phyloP scores from a whole-genome alignment of 2,797 vertebrate genomes.

The Squalus acanthias region DNA sequence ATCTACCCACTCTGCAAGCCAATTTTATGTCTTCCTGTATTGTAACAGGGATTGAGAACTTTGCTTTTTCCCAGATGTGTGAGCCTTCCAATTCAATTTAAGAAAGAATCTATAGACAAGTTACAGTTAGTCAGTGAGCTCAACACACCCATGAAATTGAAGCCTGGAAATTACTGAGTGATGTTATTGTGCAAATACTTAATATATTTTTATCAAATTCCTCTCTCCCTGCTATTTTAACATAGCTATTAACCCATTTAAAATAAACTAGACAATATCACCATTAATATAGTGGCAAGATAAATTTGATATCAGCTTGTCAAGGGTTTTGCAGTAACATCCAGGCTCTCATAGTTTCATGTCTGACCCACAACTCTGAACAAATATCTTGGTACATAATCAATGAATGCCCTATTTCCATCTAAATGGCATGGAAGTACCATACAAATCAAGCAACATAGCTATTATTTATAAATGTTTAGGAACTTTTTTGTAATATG shows the following conservation, averaged over 20 bases:
- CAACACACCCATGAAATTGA: background rate
- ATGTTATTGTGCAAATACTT: background rate
- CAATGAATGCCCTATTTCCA: background rate
- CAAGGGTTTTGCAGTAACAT: background rate
- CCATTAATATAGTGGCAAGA: background rate
- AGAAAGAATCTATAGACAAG: too few species aligned
- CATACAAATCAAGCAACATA: background rate
- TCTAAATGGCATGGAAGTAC: background rate
- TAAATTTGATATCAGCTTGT: background rate
- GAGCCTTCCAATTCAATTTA: too few species aligned
- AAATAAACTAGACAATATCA: background rate
- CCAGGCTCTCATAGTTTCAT: background rate
- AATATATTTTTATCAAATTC: background rate
- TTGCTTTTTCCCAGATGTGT: too few species aligned
- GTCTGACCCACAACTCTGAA: background rate
- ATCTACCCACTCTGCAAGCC: too few species aligned
- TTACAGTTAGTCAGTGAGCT: too few species aligned
- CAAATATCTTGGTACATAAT: background rate
- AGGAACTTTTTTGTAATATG: background rate
- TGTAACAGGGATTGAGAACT: too few species aligned
- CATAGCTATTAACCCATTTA: background rate
- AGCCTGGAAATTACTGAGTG: background rate
- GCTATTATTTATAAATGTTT: background rate
- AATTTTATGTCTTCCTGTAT: too few species aligned
- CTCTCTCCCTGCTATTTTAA: background rate